Conservation (phyloP, 2,113 vertebrate species). For the Anser brachyrhynchus region DNA sequence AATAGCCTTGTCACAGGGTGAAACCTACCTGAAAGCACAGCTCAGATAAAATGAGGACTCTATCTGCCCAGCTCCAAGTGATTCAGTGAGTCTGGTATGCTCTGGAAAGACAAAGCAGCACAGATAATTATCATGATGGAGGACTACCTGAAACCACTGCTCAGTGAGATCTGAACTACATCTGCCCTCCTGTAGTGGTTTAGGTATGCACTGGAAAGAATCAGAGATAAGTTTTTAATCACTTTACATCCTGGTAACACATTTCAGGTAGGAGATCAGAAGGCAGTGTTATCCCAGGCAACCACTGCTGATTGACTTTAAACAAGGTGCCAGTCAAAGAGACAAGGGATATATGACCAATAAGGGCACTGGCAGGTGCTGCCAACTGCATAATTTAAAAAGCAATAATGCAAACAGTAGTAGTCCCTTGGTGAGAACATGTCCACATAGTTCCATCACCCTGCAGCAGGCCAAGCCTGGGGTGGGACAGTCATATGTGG, state of each 20-base stretch:
- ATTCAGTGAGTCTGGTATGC: not conserved
- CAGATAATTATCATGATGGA: not conserved
- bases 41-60: not conserved
- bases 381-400: not conserved
- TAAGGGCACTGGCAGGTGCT: not conserved
- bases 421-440: accelerated
- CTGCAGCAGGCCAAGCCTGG: accelerated
- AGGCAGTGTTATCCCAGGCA: not conserved
- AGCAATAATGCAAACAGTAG: not conserved
- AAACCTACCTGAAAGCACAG: not conserved
- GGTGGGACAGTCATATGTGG: accelerated
- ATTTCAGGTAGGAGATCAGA: not conserved
- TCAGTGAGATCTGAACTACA: not conserved
- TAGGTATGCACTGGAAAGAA: not conserved
- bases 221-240: not conserved
- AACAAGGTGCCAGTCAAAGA: not conserved
- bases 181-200: not conserved
- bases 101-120: not conserved
- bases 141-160: not conserved
- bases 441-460: not conserved
- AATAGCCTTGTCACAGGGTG: not conserved
- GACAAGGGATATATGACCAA: not conserved
- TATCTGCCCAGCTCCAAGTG: not conserved
- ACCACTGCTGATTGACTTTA: not conserved
- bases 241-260: accelerated